Base-by-base conservation (phyloP, 2,888 invertebrate species). In the Scaptomyza reducta region DNA sequence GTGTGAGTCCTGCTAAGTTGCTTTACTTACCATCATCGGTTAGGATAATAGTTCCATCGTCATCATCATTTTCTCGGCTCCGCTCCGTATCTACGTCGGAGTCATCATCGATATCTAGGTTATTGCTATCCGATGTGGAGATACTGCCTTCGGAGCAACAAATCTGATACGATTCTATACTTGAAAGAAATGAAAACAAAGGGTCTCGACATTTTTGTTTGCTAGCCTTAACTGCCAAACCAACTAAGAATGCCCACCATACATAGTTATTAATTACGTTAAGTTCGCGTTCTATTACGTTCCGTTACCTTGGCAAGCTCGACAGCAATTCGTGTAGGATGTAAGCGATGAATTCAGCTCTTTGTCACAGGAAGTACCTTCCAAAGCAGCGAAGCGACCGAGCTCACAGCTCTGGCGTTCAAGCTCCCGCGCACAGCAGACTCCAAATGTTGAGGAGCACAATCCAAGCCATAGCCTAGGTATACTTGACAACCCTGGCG, bases 381-480 rank as follows among this genome's bases (percentile, higher is more conserved):
- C 86, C 38, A 88, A 71, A 0, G 90, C 91, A 3, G 89, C 91
- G 41, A 81, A 70, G 0, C 90, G 89, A 10, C 91, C 92, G 9
- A 88, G 83, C 9, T 88, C 81, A 62, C 92, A 92, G 56, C 89
- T 88, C 49, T 89, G 83, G n/a, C 87, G 79, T 6, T 93, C 92
- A 55, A 93, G 87, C 73, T 93, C 92, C 14, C 92, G 92, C 27
- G 93, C 92, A 88, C 95, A 95, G 82, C 95, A 95, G 33, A 95
- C 93, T 58, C 93, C 93, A 25, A 94, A 92, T 0, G 94, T 93
- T n/a, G 94, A 93, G 41, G 94, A 88, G 75, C 95, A 95, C 1
- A 93, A 88, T 3, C 93, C 92, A 77, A 94, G 94, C 85, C 94
- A 94, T 40, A 93, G 92, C 6, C 92, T 90, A 0, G 93, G 90